Conservation (phyloP, 2,888 invertebrate species). For the Brachynemurus nebulosus region DNA sequence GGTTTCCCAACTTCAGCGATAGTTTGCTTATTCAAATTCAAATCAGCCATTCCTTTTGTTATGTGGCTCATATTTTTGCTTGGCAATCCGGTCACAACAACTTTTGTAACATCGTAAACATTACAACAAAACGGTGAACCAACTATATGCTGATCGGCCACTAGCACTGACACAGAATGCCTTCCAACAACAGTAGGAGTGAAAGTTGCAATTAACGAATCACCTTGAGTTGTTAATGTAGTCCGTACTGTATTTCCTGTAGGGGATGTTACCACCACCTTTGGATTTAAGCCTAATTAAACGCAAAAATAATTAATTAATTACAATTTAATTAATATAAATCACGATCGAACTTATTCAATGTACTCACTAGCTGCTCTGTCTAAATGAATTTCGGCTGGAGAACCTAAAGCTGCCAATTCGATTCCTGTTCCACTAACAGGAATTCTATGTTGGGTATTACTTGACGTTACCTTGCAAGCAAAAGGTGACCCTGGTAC, state of each 20-base stretch:
- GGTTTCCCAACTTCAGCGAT: constrained; percentile 63
- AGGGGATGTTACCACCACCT: constrained; percentile 66
- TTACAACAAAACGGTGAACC: constrained; percentile 91
- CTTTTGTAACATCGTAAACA: constrained; percentile 81
- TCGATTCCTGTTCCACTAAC: constrained; percentile 54
- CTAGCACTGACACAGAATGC: constrained; percentile 68
- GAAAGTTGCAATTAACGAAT: constrained; percentile 64
- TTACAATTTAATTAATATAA: neutral
- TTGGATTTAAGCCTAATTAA: constrained; percentile 44
- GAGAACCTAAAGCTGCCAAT: constrained; percentile 50
- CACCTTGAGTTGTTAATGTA: constrained; percentile 48
- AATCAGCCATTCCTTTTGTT: constrained; percentile 24
- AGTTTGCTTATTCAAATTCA: constrained; percentile 30
- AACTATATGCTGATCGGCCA: constrained; percentile 71
- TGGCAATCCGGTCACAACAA: constrained; percentile 50
- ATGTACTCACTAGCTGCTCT: constrained; percentile 31
- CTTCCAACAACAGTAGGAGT: constrained; percentile 78
- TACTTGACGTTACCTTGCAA: constrained; percentile 57
- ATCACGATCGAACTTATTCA: neutral
- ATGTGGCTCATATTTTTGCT: constrained; percentile 26
- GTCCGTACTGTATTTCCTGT: constrained; percentile 68
- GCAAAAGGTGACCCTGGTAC: constrained; percentile 89
- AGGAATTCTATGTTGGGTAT: constrained; percentile 45
- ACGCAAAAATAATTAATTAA: constrained; percentile 1
- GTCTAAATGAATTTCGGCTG: constrained; percentile 44